Base-by-base conservation (phyloP, 2,888 invertebrate genomes). In the Fabriciana adippe region DNA sequence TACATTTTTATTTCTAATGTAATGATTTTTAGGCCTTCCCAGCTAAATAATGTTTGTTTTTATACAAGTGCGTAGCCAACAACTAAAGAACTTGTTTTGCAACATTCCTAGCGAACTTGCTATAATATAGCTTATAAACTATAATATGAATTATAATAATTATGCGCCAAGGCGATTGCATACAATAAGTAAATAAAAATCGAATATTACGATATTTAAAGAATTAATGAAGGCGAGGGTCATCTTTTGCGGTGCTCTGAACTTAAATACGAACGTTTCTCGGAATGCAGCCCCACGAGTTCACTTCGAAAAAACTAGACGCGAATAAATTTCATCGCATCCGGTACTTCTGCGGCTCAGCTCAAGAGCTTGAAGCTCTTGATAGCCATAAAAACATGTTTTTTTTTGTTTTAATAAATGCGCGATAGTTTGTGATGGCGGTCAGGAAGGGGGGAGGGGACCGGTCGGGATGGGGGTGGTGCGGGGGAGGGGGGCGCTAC, bases 321-420 rank as follows among this genome's bases (percentile, higher is more conserved):
- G 87, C 90, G 87, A 90, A 90, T 89, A 89, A 88, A 88, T 90
- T 89, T 89, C 84, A 90, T 90, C 89, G 89, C 89, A 90, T 90
- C 89, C 89, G 90, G 92, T 91, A 89, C 89, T 89, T 87, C 89
- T 81, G 86, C 83, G 85, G 87, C 87, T 88, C 86, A 84, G 84
- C 82, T 86, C n/a, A n/a, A n/a, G n/a, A n/a, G n/a, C 87, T 90
- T 87, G 89, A n/a, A 84, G 85, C 82, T 86, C 87, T 90, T 87
- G 89, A 90, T 90, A 89, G 86, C 86, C 81, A 83, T 88, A 90
- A 81, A 88, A 90, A 88, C 90, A 90, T 87, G 89, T 89, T 90
- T 91, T 90, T 91, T 92, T 90, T 88, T 90, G 69, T 72, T 73
- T 68, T 68, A 72, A 70, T 71, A 72, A 72, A 72, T 72, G 72